These are phyloP conservation scores for Numenius arquata DNA, from an alignment of 2,113 vertebrate species.

Conservation along the genomic window DNA sequence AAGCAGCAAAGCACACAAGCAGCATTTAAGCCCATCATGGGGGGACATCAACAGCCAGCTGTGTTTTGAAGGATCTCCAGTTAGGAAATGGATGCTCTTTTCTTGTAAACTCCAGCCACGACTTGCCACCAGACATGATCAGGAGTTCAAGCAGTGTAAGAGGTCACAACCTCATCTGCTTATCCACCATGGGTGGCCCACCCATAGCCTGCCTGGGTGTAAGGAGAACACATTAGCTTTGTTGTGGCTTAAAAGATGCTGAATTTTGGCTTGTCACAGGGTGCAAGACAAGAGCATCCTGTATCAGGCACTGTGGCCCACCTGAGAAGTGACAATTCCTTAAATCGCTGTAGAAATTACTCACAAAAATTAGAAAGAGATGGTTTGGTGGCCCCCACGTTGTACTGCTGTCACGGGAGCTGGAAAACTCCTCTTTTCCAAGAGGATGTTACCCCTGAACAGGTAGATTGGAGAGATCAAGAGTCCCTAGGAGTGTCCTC, in stretches of 20 bases:
- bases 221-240: neutral
- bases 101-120: neutral
- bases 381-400: neutral
- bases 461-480: neutral
- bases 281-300: neutral
- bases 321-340: neutral
- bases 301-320: neutral
- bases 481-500: neutral
- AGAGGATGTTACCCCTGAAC: neutral
- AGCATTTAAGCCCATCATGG: no score
- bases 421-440: neutral
- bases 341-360: neutral
- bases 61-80: neutral
- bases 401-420: neutral
- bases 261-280: neutral
- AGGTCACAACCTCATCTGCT: neutral
- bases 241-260: neutral
- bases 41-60: neutral
- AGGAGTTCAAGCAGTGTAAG: neutral
- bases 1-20: neutral
- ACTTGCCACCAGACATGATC: no score
- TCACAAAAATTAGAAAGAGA: neutral
- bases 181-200: neutral
- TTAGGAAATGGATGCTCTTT: neutral
- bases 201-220: neutral